Evolutionary conservation across 2,113 vertebrate species (phyloP).

Genomic region (Anas platyrhynchos): DNA sequence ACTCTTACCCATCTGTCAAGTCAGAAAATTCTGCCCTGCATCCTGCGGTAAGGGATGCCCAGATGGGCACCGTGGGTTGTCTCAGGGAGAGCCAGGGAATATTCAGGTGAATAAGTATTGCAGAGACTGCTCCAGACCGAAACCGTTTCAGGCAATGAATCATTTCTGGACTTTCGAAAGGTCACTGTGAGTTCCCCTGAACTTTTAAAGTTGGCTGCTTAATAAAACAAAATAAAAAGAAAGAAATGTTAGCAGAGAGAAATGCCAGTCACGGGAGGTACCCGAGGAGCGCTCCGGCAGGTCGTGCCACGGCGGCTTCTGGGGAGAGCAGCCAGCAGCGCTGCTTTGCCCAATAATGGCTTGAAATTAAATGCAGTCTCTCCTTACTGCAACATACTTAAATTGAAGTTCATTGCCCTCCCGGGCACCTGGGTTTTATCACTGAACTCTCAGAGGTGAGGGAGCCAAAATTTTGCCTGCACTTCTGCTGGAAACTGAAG

Average conservation of each 20-base stretch:
- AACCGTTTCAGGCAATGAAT: neutral
- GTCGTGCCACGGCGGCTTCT: neutral
- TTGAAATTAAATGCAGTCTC: conserved; percentile 4
- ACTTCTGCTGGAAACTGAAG: neutral
- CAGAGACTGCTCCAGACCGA: neutral
- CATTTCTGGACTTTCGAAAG: neutral
- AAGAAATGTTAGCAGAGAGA: neutral
- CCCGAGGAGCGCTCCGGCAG: neutral
- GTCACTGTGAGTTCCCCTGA: neutral
- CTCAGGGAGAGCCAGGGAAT: neutral
- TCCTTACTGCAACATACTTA: neutral
- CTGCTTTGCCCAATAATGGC: neutral
- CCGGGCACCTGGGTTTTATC: neutral
- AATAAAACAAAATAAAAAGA: neutral
- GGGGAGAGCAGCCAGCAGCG: neutral
- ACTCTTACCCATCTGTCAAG: neutral
- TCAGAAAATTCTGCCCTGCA: neutral
- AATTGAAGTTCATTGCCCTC: neutral
- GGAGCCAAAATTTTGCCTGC: neutral
- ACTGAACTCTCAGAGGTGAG: neutral
- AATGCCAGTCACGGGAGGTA: neutral
- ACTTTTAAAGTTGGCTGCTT: neutral
- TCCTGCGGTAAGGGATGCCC: neutral
- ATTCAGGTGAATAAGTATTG: neutral
- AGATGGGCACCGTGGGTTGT: neutral